Base-by-base conservation (phyloP, 2,888 invertebrate genomes). In the Cataglyphis livida region DNA sequence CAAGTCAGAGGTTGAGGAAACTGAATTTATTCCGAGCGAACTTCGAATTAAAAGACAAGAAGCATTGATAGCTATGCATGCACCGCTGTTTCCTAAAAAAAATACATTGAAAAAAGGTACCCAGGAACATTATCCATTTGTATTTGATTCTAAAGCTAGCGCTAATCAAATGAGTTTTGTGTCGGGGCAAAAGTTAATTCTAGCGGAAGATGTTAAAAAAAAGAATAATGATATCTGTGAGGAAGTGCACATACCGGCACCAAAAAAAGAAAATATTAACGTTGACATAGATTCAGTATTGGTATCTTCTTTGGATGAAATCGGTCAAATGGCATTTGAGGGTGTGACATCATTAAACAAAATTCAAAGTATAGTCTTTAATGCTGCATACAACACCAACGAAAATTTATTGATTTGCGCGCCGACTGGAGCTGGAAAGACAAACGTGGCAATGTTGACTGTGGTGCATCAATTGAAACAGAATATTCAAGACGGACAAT, bases 381-480 rank as follows among this genome's bases (percentile, higher is more conserved):
- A 98, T 84, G 97, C 98, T 0, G 99, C 99, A 0, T 99, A 99
- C 95, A 97, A 98, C 91, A 98, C 98, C 2, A 99, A 99, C 93
- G 99, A 99, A 94, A 99, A 99, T 95, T 96, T 99, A 91, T 95
- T 99, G 74, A 98, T 99, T 81, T 99, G 99, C 95, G 99, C 99
- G 0, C 99, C 99, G 0, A 99, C 99, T 0, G 99, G 99, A 5
- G 99, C 99, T 0, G 99, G 99, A 41, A 99, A 99, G 95, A 99
- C 99, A 0, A 99, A 99, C 94, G 98, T 99, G 79, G 99, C 99
- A 0, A 96, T 99, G 95, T 95, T 99, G 65, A 96, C 98, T 0
- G 97, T 99, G 32, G 96, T 99, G 0, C 98, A 99, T 94, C 98
- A 98, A 89, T 97, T 99, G 65, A 97, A 98, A 87, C 97, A 98